Evolutionary conservation across 2,888 invertebrate genomes (phyloP).

Genomic region (Noctua pronuba): DNA sequence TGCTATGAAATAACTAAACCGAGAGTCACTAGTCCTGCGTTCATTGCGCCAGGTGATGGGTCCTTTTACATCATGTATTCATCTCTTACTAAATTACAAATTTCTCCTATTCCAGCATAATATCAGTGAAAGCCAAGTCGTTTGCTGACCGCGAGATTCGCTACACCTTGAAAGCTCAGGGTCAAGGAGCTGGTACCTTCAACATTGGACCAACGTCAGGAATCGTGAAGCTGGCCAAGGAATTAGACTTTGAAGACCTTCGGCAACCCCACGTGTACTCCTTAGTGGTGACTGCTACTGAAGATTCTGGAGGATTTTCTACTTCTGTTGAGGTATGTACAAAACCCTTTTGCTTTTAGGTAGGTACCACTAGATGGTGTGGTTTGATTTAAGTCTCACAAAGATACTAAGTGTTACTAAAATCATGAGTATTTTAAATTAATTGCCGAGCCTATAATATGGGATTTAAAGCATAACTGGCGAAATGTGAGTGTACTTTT

Average conservation of each 20-base stretch:
- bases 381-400: background rate
- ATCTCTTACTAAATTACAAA: background rate
- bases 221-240: constrained; percentile 98
- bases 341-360: background rate
- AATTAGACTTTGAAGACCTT: constrained; percentile 98
- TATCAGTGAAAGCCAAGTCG: constrained; percentile 99
- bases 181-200: constrained; percentile 98
- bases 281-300: constrained; percentile 97
- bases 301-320: constrained; percentile 99
- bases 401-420: background rate
- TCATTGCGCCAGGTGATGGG: background rate
- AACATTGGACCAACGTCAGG: constrained; percentile 98
- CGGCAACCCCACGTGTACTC: constrained; percentile 98
- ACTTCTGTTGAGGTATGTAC: constrained; percentile 96
- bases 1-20: background rate
- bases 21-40: background rate
- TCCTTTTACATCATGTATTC: background rate
- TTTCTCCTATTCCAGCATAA: constrained; percentile 93
- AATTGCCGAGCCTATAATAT: background rate
- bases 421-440: background rate
- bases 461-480: background rate
- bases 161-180: constrained; percentile 98
- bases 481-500: background rate
- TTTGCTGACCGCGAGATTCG: constrained; percentile 99
- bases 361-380: background rate